Base-by-base conservation (phyloP, 2,888 invertebrate species). In the Tipula helvola region DNA sequence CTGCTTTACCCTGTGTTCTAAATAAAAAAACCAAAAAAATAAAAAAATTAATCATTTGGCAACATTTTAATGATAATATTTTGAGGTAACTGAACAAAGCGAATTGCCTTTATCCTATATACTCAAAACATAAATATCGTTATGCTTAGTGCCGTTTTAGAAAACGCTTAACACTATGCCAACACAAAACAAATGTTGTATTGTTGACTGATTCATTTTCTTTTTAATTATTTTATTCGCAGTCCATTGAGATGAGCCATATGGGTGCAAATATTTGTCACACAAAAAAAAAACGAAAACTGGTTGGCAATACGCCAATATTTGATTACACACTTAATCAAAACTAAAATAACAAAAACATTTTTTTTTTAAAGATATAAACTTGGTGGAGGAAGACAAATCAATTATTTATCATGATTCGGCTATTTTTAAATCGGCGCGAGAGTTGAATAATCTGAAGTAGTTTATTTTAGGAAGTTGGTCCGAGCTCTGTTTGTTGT, bases 1-100 rank as follows among this genome's bases (percentile, higher is more conserved):
- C 97, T 12, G 96, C 95, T 92, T 97, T 97, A 88, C 97, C 97
- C 92, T 97, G 95, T 13, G 97, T 97, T 90, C 98, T 98, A 92
- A 36, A 91, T 90, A 86, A 87, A 87, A 87, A 71, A 18, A n/a
- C 0, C n/a, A 16, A 52, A 7, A 44, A 44, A 10, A 10, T 44
- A 44, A 12, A 86, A 18, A n/a, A n/a, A n/a, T n/a, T n/a, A n/a
- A n/a, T n/a, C n/a, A n/a, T n/a, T n/a, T n/a, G n/a, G n/a, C n/a
- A n/a, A n/a, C n/a, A n/a, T n/a, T n/a, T n/a, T n/a, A n/a, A n/a
- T n/a, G n/a, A n/a, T n/a, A n/a, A n/a, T n/a, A n/a, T n/a, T 18
- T n/a, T 57, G 57, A 2, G 28, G 2, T 16, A 16, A 16, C 5
- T 57, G 8, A 4, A 41, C 3, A 47, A 16, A 10, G n/a, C 16